Base-by-base conservation (phyloP, 2,888 invertebrate genomes). In the Lepidonotus clava region DNA sequence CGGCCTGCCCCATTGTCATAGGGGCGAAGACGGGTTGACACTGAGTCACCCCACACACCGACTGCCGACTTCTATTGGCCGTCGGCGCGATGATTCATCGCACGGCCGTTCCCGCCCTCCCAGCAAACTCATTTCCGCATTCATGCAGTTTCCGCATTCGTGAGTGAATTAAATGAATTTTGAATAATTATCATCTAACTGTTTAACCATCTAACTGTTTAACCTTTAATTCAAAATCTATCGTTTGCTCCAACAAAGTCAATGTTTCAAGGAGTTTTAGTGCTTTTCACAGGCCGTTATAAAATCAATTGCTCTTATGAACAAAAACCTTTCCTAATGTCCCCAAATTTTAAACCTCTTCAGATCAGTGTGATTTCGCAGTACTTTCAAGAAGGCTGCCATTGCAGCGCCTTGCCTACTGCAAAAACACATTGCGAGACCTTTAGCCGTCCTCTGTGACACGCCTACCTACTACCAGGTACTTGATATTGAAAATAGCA, bases 401-500 rank as follows among this genome's bases (percentile, higher is more conserved):
- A 24, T 28, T 4, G 24, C n/a, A n/a, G n/a, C n/a, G n/a, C n/a
- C n/a, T 28, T 11, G 61, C 61, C 24, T 5, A 4, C n/a, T 61
- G 4, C 28, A 61, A 61, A 61, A 61, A 61, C 21, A 11, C 24
- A 28, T 61, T 24, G n/a, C 4, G 56, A 61, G 61, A 61, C 61
- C 61, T 61, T 61, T 61, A 61, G 28, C 61, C 11, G 28, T 24
- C 61, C 61, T 4, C 28, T 61, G 61, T 61, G 5, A n/a, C 61
- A 53, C 61, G 61, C 61, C 61, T 61, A 18, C 61, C 61, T 61
- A 61, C 24, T 28, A 61, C 61, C 61, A 61, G 61, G 61, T 8
- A 61, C 61, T 32, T 28, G 28, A 11, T 61, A 61, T 61, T 61
- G 61, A 61, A 61, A 61, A 61, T 61, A 61, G 61, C 61, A 61